Evolutionary conservation across 2,888 invertebrate species (phyloP).

Genomic region (Ditula angustiorana): DNA sequence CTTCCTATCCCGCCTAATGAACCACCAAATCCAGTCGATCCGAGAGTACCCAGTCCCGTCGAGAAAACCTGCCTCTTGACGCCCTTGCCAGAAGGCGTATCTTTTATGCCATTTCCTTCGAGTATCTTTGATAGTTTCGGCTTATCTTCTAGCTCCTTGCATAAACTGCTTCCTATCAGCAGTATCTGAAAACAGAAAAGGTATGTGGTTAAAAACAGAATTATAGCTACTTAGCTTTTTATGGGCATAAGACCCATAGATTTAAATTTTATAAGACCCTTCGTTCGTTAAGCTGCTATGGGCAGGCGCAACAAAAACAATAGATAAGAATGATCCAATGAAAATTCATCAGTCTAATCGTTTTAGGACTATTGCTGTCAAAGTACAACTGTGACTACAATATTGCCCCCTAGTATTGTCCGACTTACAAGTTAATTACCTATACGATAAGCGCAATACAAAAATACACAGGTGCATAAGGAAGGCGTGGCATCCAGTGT

Average conservation of each 20-base stretch:
- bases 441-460: neutral
- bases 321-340: too few species aligned
- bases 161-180: conserved; percentile 69
- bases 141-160: conserved; percentile 65
- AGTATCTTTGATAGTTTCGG: conserved; percentile 68
- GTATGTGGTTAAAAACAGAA: neutral
- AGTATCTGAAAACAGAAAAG: conserved; percentile 64
- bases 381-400: too few species aligned
- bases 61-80: conserved; percentile 68
- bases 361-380: too few species aligned
- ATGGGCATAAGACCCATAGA: too few species aligned
- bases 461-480: neutral
- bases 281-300: too few species aligned
- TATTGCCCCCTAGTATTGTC: too few species aligned
- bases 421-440: too few species aligned
- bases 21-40: conserved; percentile 1
- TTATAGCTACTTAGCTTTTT: neutral
- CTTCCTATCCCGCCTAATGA: conserved; percentile 12
- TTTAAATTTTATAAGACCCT: too few species aligned
- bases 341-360: too few species aligned
- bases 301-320: too few species aligned
- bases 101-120: conserved; percentile 69
- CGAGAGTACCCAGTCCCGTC: conserved; percentile 45
- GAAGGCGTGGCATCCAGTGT: conserved; percentile 14
- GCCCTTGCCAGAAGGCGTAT: conserved; percentile 64